Conservation (phyloP, 2,888 invertebrate genomes). For the Zygaena filipendulae region DNA sequence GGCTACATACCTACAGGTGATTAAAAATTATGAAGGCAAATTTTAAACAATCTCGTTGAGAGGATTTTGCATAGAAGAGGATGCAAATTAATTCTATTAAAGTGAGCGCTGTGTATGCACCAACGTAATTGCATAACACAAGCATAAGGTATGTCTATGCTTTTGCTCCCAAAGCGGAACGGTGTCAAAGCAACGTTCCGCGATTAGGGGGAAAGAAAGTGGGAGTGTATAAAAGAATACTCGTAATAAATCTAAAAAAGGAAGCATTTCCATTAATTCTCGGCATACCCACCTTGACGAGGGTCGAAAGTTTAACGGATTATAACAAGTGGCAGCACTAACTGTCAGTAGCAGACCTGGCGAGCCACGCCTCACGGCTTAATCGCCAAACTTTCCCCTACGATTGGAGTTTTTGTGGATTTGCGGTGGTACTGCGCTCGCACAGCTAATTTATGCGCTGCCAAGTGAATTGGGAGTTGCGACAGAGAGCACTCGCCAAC, state of each 20-base stretch:
- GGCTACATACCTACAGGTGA: too few relatives aligned
- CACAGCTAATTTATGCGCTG: slow-evolving; percentile 57
- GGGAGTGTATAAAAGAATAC: too few relatives aligned
- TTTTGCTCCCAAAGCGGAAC: too few relatives aligned
- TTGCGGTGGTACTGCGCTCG: slow-evolving; percentile 42
- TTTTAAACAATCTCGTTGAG: slow-evolving; percentile 44
- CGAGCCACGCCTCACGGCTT: slow-evolving; percentile 61
- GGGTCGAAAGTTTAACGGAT: slow-evolving; percentile 65
- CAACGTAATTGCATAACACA: slow-evolving; percentile 34
- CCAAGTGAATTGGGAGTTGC: slow-evolving; percentile 41
- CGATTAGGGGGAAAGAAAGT: too few relatives aligned
- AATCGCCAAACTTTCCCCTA: slow-evolving; percentile 65
- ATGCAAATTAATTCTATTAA: slow-evolving; percentile 55
- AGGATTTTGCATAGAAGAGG: slow-evolving; percentile 38
- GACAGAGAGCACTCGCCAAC: slow-evolving; percentile 38
- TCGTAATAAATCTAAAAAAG: slow-evolving; percentile 48
- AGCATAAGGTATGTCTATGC: too few relatives aligned
- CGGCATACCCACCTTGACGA: slow-evolving; percentile 62
- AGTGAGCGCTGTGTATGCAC: slow-evolving; percentile 43
- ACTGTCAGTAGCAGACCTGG: slow-evolving; percentile 63
- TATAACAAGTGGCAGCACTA: slow-evolving; percentile 66
- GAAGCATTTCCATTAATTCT: slow-evolving; percentile 57
- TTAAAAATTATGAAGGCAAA: slow-evolving; percentile 23
- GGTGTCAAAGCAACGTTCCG: too few relatives aligned
- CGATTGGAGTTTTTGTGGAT: slow-evolving; percentile 64